Evolutionary conservation across 2,797 vertebrate species (phyloP), one percentile per base, ranked within the genome.

Genomic region (Emys orbicularis): DNA sequence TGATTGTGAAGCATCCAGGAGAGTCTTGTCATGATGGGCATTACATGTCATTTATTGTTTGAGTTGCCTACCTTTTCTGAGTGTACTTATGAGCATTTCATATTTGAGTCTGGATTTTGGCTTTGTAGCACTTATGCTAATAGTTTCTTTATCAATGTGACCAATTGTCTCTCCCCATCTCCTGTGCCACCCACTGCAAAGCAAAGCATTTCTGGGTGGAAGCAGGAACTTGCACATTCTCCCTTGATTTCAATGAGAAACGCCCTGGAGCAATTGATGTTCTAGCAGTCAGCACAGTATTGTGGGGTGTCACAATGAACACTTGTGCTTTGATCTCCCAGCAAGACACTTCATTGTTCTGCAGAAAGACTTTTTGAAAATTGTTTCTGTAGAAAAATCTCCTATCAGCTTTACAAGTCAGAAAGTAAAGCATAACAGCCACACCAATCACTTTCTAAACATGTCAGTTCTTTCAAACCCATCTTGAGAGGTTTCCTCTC

Each of bases 281-380:
- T 29, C 31, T 52, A 12, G 5, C 80, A 37, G 3, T 37, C 53
- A 9, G 25, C 44, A 2, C 10, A 0, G 4, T 6, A 8, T 5
- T 0, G 8, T 0, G 0, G 57, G 16, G 18, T 72, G 65, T 37
- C n/a, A 11, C 16, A 37, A 72, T n/a, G n/a, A 72, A 37, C 2
- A 37, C 49, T 23, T 50, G 68, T 53, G 56, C 81, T 82, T 80
- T 27, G 15, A 15, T 85, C 21, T 81, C 84, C 50, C 56, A 68
- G 61, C 65, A 59, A 4, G 12, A 57, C 1, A 0, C 13, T 87
- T 84, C 57, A 90, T 15, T 37, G 8, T 0, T 5, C 80, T 44
- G 29, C 12, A 29, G 54, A 80, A 54, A 31, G 50, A 34, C n/a
- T 53, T 88, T 12, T 3, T 2, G 5, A 84, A 72, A 72, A 34